Evolutionary conservation across 2,113 vertebrate species (phyloP), one percentile per base, ranked within the genome.

Genomic region (Corythoichthys intestinalis): DNA sequence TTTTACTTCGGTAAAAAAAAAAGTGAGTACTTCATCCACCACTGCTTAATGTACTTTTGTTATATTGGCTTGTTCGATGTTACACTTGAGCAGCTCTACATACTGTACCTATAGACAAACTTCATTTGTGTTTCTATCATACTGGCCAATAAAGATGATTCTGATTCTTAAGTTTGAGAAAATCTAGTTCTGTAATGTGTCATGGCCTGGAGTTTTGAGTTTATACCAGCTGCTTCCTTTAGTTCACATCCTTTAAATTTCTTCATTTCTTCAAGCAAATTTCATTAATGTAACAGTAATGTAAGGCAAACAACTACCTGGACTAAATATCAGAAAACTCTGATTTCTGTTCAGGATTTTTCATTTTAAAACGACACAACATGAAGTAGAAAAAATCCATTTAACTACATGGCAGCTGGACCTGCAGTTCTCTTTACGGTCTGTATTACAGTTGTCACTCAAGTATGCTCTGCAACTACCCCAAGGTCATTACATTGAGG

Each of bases 401-500:
- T 58, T 66, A 20, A 48, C 71, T 58, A 72, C n/a, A 64, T 38
- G 66, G 65, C 60, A 72, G 65, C 54, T 70, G 35, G 65, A 74
- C 60, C 57, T 67, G 72, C 59, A 47, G 48, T 66, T 69, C 50
- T 62, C 67, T 61, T 66, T 69, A 66, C 4, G 65, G 71, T 73
- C 72, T 67, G n/a, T 63, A 37, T 73, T 57, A 69, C 49, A 49
- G 48, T 73, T 83, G 81, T 84, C 83, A 85, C 71, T 61, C 14
- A 3, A 75, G 60, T 68, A 65, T 3, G 53, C 75, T 81, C 69
- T 69, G 76, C 68, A 70, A 67, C 76, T 77, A 72, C 67, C 68
- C 67, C 87, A 92, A 91, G 91, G 91, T 91, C 90, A 81, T 77
- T 84, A 66, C 8, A 65, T 83, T 66, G 85, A 59, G 70, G 83